phyloP scores from a whole-genome alignment of 2,888 invertebrate genomes.

The Spatulosminthurus flaviceps region DNA sequence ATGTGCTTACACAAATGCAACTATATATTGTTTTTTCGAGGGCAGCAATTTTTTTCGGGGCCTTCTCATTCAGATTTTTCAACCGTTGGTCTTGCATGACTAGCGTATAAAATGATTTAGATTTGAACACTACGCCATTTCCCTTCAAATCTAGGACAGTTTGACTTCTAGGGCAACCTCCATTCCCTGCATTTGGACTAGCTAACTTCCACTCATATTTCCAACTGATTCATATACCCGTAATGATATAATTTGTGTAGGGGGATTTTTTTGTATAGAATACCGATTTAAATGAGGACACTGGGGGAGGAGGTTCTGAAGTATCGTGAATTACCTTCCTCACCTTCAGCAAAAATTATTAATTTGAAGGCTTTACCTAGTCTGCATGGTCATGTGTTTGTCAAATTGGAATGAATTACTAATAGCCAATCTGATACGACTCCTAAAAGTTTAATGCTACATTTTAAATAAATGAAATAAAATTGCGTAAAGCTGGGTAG shows the following conservation, averaged over 20 bases:
- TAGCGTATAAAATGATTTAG: background rate
- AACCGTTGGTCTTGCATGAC: background rate
- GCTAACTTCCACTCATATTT: background rate
- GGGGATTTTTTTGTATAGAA: too few species aligned
- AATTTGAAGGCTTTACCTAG: background rate
- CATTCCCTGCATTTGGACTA: background rate
- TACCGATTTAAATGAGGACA: too few species aligned
- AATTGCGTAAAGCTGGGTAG: too few species aligned
- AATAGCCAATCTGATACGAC: too few species aligned
- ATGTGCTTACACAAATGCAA: too few species aligned
- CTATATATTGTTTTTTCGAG: too few species aligned
- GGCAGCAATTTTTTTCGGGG: too few species aligned
- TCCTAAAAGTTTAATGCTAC: too few species aligned
- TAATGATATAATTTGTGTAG: background rate
- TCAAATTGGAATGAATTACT: background rate
- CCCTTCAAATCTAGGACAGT: slow-evolving; percentile 20
- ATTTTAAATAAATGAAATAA: too few species aligned
- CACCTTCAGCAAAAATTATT: background rate
- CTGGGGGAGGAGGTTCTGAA: slow-evolving; percentile 11
- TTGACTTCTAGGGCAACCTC: slow-evolving; percentile 31
- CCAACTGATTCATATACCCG: background rate
- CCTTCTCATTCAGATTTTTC: background rate
- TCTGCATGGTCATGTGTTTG: background rate
- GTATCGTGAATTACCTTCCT: background rate
- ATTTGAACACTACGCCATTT: slow-evolving; percentile 3